These are phyloP conservation scores for Gerris buenoi DNA, from an alignment of 1,140 invertebrate genomes.

Conservation along the genomic window DNA sequence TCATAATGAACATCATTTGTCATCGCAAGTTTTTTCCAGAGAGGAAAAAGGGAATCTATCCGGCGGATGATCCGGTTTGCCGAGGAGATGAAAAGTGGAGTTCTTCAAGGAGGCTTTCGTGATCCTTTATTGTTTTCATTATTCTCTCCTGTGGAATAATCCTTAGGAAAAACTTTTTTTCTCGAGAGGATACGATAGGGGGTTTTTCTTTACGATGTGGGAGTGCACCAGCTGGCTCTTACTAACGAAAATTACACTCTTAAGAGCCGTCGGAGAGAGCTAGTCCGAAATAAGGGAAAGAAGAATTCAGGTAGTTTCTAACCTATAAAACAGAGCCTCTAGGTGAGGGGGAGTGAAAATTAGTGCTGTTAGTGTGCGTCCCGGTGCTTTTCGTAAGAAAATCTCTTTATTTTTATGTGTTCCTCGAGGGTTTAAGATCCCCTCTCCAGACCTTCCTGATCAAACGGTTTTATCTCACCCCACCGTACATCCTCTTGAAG, in stretches of 20 bases:
- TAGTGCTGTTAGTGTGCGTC: not conserved
- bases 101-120: not conserved
- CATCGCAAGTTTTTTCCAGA: no score
- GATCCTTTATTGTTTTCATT: not conserved
- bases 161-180: not conserved
- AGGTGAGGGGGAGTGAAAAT: not conserved
- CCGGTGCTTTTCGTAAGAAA: not conserved
- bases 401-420: not conserved
- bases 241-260: not conserved
- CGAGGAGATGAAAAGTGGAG: not conserved
- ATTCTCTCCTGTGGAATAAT: not conserved
- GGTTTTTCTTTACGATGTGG: not conserved
- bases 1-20: not conserved
- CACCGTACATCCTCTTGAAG: not conserved
- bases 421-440: not conserved
- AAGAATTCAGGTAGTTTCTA: not conserved
- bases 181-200: not conserved
- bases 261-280: not conserved
- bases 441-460: not conserved
- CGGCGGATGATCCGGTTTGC: not conserved
- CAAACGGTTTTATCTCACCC: not conserved
- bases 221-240: not conserved
- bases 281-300: not conserved
- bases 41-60: no score
- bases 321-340: not conserved